These are phyloP conservation scores for Stenodera caucasica DNA, from an alignment of 2,888 invertebrate genomes.

Conservation along the genomic window DNA sequence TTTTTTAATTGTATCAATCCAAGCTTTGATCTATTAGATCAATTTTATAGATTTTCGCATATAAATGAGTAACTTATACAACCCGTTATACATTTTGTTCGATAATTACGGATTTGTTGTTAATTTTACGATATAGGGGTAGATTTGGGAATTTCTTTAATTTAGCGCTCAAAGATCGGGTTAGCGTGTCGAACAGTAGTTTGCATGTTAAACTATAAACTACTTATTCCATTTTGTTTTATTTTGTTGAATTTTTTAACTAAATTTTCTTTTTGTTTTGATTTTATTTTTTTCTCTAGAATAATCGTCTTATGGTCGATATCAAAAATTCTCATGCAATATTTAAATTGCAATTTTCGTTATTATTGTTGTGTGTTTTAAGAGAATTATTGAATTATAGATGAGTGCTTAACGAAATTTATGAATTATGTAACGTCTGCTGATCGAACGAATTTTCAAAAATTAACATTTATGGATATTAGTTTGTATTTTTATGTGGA, in stretches of 20 bases:
- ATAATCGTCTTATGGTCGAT: neutral
- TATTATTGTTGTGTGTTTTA: neutral
- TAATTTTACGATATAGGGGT: neutral
- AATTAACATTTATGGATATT: neutral
- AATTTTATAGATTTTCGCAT: no score
- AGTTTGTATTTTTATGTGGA: no score
- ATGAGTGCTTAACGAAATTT: neutral
- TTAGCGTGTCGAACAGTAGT: conserved; percentile 16
- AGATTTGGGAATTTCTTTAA: neutral
- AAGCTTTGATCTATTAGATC: no score
- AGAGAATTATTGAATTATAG: neutral
- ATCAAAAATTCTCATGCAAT: conserved; percentile 15
- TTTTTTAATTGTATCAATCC: no score
- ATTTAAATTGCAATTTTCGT: conserved; percentile 22
- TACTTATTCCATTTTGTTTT: conserved; percentile 6
- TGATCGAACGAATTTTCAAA: neutral
- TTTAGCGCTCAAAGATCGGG: neutral
- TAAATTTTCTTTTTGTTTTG: neutral
- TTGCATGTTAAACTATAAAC: conserved; percentile 12
- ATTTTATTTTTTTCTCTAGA: neutral
- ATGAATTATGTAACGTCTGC: neutral
- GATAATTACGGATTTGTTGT: neutral
- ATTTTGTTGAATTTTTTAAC: conserved; percentile 8
- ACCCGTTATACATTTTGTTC: conserved; percentile 15
- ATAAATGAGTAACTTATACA: conserved; percentile 17